Conservation (phyloP, 2,888 invertebrate genomes). For the Caenorhabditis uteleia region DNA sequence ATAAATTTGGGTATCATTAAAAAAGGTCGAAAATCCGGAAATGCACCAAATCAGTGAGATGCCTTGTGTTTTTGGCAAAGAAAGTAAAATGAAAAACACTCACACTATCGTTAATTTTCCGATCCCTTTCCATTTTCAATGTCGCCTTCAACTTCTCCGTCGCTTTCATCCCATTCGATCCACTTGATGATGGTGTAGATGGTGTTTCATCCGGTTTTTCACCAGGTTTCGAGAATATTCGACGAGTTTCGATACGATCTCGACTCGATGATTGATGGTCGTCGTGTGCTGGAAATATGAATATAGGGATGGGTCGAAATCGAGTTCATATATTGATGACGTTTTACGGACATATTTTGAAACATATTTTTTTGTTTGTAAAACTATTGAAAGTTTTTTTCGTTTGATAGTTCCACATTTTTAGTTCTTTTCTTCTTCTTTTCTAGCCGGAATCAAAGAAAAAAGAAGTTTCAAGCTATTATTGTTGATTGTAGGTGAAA, state of each 20-base stretch:
- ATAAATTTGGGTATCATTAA: no score
- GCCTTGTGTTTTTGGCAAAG: no score
- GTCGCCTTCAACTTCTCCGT: constrained; percentile 35
- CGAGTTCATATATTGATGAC: background rate
- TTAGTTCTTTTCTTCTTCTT: no score
- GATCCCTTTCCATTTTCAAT: constrained; percentile 34
- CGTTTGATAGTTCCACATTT: no score
- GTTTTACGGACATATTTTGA: constrained; percentile 1
- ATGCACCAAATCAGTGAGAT: no score
- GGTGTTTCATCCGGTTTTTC: background rate
- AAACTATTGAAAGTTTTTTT: no score
- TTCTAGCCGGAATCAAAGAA: no score
- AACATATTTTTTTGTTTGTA: background rate
- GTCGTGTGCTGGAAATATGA: constrained; percentile 42
- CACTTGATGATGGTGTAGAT: constrained; percentile 13
- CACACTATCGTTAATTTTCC: constrained; percentile 23
- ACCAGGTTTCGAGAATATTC: constrained; percentile 38
- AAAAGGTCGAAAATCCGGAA: no score
- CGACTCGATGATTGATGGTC: constrained; percentile 43
- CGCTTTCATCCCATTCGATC: constrained; percentile 9
- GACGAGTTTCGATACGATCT: constrained; percentile 24
- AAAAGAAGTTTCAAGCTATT: no score
- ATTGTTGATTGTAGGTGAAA: no score
- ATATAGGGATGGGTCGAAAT: no score
- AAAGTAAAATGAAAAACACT: background rate